A percentile compares a stretch with the other conserved stretches of the same genome.
Evolutionary conservation across 2,888 invertebrate species (phyloP).

Genomic region (Cylloceria caligata): DNA sequence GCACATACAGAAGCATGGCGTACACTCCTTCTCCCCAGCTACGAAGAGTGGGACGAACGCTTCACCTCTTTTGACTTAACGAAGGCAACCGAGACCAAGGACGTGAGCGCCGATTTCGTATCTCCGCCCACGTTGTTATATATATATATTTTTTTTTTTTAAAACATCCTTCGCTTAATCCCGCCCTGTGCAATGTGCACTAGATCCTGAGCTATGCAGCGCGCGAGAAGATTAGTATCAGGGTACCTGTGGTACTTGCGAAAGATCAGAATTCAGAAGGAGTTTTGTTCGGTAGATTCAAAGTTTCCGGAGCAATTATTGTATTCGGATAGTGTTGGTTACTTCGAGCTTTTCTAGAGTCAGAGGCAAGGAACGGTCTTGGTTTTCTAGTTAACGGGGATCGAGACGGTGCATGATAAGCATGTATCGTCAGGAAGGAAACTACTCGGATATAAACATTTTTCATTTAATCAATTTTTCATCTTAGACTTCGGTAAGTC

Average conservation of each 20-base stretch:
- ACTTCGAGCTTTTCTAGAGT: constrained; percentile 36
- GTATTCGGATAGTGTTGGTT: constrained; percentile 60
- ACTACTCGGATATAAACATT: neutral
- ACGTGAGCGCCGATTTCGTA: constrained; percentile 54
- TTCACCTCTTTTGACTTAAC: constrained; percentile 63
- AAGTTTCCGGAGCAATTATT: constrained; percentile 60
- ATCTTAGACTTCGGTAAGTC: neutral
- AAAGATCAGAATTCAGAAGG: constrained; percentile 62
- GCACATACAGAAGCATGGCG: constrained; percentile 64
- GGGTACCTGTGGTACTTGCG: constrained; percentile 41
- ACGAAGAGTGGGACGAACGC: constrained; percentile 54
- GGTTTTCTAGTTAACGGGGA: neutral
- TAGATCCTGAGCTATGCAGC: constrained; percentile 48
- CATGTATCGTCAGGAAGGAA: neutral
- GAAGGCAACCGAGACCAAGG: constrained; percentile 30
- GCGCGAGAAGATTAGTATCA: constrained; percentile 53
- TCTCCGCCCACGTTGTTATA: constrained; percentile 38
- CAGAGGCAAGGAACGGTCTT: constrained; percentile 36
- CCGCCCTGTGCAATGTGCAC: constrained; percentile 15
- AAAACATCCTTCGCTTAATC: constrained; percentile 55
- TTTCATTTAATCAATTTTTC: neutral
- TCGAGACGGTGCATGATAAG: neutral
- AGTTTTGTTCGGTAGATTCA: constrained; percentile 57
- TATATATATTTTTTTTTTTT: constrained; percentile 23
- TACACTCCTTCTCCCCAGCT: constrained; percentile 42